Evolutionary conservation across 2,797 vertebrate genomes (phyloP).

Genomic region (Myotis myotis): DNA sequence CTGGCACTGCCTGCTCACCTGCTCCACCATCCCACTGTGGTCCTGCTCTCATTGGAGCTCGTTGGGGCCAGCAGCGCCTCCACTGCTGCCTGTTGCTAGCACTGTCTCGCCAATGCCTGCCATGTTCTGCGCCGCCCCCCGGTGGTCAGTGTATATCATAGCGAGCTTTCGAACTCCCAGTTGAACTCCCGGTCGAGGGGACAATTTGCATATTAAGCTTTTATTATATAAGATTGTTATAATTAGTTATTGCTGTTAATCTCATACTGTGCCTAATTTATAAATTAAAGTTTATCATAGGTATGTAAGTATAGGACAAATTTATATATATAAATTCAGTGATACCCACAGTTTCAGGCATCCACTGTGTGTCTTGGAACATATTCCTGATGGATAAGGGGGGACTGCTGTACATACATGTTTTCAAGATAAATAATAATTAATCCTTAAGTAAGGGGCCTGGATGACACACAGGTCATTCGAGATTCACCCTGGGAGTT

Average conservation of each 20-base stretch:
- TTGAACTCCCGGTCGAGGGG: no score
- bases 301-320: no score
- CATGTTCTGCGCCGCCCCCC: no score
- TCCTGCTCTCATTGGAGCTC: no score
- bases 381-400: not conserved
- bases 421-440: not conserved
- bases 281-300: not conserved
- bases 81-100: no score
- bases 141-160: no score
- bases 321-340: not conserved
- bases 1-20: no score
- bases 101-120: no score
- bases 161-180: no score
- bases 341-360: not conserved
- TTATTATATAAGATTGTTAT: not conserved
- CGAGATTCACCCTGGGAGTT: not conserved
- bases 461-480: not conserved
- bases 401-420: rapidly evolving
- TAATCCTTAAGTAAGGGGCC: not conserved
- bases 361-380: not conserved
- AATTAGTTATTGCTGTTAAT: not conserved
- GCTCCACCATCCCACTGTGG: no score
- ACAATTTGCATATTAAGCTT: no score
- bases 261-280: not conserved
- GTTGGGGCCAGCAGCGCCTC: no score